Evolutionary conservation across 2,113 vertebrate species (phyloP).

Genomic region (Prunella himalayana): DNA sequence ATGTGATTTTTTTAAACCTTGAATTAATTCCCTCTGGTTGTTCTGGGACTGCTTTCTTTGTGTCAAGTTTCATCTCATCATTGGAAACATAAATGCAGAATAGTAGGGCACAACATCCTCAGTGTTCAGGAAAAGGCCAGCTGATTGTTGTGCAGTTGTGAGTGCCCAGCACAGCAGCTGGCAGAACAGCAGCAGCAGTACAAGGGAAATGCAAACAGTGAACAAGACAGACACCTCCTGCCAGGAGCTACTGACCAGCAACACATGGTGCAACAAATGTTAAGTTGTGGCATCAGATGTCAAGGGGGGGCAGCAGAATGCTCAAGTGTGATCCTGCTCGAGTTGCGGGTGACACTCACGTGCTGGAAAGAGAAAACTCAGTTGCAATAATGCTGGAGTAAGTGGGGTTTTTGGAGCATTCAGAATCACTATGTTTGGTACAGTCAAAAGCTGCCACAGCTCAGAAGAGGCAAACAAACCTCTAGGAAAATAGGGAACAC

Average conservation of each 20-base stretch:
- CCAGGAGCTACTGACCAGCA: slow-evolving; percentile 44
- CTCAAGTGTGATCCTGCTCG: not conserved
- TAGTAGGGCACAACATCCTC: not conserved
- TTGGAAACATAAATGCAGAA: not conserved
- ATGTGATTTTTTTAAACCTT: not conserved
- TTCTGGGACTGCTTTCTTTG: not conserved
- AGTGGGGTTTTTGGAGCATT: not conserved
- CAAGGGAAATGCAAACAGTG: not conserved
- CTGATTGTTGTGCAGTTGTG: not conserved
- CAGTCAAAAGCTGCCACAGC: not conserved
- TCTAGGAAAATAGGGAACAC: not conserved
- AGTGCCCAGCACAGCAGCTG: slow-evolving; percentile 32
- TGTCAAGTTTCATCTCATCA: not conserved
- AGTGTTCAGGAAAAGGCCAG: not conserved
- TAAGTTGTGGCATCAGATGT: slow-evolving; percentile 21
- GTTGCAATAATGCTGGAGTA: not conserved
- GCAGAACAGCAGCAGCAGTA: not conserved
- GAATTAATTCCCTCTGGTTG: not conserved
- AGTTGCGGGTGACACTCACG: not conserved
- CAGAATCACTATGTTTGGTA: not conserved
- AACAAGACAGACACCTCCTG: not conserved
- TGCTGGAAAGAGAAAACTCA: not conserved
- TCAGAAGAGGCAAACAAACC: not conserved
- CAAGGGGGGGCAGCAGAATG: not conserved
- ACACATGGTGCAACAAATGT: slow-evolving; percentile 61